A percentile compares a stretch with the other conserved stretches of the same genome.
Conservation (phyloP, 2,113 vertebrate genomes). For the Platysteira castanea region DNA sequence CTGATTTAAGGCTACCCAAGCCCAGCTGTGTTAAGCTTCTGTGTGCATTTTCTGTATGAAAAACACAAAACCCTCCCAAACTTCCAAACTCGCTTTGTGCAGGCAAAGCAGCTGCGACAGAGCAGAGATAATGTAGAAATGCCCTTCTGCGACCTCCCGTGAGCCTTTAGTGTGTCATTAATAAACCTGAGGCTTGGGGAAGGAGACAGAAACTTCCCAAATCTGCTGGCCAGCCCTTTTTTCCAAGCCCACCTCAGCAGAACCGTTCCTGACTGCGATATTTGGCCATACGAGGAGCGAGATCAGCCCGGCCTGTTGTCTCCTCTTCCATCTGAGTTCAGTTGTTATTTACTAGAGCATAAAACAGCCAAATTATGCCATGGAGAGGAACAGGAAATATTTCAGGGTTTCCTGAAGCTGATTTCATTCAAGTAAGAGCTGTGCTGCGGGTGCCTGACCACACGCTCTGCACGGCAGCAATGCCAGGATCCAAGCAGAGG, state of each 20-base stretch:
- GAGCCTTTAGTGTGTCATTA: not conserved
- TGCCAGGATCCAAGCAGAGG: constrained; percentile 7
- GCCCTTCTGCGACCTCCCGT: not conserved
- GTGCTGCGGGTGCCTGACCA: not conserved
- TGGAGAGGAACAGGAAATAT: not conserved
- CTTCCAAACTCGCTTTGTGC: not conserved
- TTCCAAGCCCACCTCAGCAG: not conserved
- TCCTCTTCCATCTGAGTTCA: not conserved
- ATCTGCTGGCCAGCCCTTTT: not conserved
- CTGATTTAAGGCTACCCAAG: not conserved
- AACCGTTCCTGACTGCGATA: not conserved
- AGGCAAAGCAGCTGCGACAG: not conserved
- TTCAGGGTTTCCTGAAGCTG: not conserved
- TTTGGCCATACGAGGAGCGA: accelerated
- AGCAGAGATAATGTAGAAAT: not conserved
- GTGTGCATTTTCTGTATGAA: not conserved
- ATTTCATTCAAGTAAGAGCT: not conserved
- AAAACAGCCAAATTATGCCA: not conserved
- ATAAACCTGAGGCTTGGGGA: not conserved
- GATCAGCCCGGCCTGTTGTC: not conserved
- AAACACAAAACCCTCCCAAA: not conserved
- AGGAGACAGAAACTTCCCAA: not conserved
- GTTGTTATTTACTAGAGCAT: not conserved
- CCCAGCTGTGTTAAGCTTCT: not conserved
- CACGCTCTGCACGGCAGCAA: not conserved